Conservation (phyloP, 2,113 vertebrate species). For the Phylloscopus trochilus region DNA sequence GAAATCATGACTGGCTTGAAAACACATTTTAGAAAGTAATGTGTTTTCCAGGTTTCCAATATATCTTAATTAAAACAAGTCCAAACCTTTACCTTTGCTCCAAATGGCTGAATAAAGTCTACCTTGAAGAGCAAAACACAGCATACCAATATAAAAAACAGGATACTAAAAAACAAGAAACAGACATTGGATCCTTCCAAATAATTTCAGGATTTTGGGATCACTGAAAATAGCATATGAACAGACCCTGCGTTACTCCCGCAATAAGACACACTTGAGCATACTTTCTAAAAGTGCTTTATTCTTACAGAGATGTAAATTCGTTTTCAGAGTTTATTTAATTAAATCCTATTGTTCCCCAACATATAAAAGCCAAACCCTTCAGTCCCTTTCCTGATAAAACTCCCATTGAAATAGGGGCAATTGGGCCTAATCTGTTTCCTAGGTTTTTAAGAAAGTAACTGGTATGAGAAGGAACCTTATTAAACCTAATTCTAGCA, state of each 20-base stretch:
- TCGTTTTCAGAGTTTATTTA: not conserved
- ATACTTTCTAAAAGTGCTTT: not conserved
- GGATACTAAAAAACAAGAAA: not conserved
- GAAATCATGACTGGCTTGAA: slow-evolving; percentile 69
- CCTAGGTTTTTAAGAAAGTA: not conserved
- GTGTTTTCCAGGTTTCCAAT: slow-evolving; percentile 70
- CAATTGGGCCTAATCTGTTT: not conserved
- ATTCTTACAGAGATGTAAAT: not conserved
- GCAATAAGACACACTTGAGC: not conserved
- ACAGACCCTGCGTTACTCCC: not conserved
- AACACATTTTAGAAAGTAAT: slow-evolving; percentile 67
- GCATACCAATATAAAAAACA: not conserved
- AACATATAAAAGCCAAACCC: not conserved
- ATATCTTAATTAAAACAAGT: slow-evolving; percentile 43
- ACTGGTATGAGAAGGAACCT: not conserved
- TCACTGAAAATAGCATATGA: not conserved
- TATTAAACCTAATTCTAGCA: not conserved
- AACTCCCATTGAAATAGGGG: not conserved
- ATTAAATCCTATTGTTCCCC: not conserved
- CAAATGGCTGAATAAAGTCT: not conserved
- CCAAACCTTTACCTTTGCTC: slow-evolving; percentile 17
- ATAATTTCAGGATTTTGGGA: not conserved
- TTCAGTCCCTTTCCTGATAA: not conserved
- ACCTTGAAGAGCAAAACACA: not conserved
- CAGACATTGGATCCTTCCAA: not conserved